These are phyloP conservation scores for Porites australiensis DNA, from an alignment of 64 coral and sea anemone species.

Conservation along the genomic window DNA sequence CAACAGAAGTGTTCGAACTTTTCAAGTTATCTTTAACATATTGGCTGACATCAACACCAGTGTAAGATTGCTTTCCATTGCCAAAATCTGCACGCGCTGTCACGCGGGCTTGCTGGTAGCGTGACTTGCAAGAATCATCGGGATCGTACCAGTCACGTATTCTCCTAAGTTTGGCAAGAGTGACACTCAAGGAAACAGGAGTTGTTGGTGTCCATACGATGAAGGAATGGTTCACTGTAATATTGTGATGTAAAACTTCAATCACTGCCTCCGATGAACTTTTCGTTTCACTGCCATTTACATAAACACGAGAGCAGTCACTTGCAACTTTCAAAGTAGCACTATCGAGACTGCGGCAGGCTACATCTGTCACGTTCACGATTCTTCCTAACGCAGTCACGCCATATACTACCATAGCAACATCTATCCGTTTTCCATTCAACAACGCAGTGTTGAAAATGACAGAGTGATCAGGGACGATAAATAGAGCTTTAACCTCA, in stretches of 20 bases:
- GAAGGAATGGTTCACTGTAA: slow-evolving; percentile 29
- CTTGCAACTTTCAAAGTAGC: slow-evolving; percentile 41
- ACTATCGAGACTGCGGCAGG: slow-evolving; percentile 35
- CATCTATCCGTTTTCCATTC: slow-evolving; percentile 38
- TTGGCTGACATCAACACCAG: slow-evolving; percentile 60
- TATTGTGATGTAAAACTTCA: not conserved
- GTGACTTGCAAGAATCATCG: slow-evolving; percentile 52
- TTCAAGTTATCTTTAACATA: slow-evolving; percentile 8
- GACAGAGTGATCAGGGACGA: slow-evolving; percentile 42
- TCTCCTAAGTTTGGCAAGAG: slow-evolving; percentile 48
- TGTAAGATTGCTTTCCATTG: not conserved
- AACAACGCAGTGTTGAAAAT: slow-evolving; percentile 56
- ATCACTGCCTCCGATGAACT: slow-evolving; percentile 27
- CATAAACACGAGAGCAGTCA: slow-evolving; percentile 56
- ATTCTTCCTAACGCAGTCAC: slow-evolving; percentile 37
- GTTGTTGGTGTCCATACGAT: slow-evolving; percentile 37
- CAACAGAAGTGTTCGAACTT: slow-evolving; percentile 61
- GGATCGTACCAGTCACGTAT: slow-evolving; percentile 65
- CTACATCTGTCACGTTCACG: slow-evolving; percentile 5
- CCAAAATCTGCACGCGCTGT: slow-evolving; percentile 46
- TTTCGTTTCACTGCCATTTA: slow-evolving; percentile 47
- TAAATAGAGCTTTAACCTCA: slow-evolving; percentile 21
- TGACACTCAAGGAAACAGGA: slow-evolving; percentile 33
- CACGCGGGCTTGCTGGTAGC: slow-evolving; percentile 69
- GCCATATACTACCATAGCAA: slow-evolving; percentile 20